Conservation (phyloP, 2,888 invertebrate species). For the Hemistola chrysoprasaria region DNA sequence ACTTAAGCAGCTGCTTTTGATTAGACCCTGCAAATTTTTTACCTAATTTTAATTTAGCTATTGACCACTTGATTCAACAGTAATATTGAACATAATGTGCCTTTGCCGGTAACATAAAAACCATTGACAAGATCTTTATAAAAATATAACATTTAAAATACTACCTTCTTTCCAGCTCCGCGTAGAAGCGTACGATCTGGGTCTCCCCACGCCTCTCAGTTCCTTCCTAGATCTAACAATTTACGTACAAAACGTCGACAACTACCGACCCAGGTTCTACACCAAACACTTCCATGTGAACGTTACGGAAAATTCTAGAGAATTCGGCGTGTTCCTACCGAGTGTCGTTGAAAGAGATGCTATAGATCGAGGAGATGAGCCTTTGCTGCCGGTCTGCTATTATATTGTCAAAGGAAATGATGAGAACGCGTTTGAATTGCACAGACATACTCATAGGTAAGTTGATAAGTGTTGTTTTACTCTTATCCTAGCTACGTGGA, state of each 20-base stretch:
- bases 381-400: conserved; percentile 93
- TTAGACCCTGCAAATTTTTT: no score
- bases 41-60: no score
- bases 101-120: no score
- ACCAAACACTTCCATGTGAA: conserved; percentile 87
- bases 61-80: no score
- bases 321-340: conserved; percentile 86
- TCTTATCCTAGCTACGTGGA: no score
- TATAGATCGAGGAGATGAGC: conserved; percentile 91
- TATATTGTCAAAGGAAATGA: conserved; percentile 94
- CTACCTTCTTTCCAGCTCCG: conserved; percentile 84
- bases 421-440: conserved; percentile 86
- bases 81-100: no score
- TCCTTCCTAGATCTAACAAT: conserved; percentile 93
- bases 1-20: no score
- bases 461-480: no score
- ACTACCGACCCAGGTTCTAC: conserved; percentile 93
- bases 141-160: not conserved
- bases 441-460: conserved; percentile 88
- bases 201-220: conserved; percentile 92
- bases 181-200: conserved; percentile 95
- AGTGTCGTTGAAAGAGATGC: conserved; percentile 93
- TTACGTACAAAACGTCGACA: conserved; percentile 94
- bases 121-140: no score
- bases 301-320: conserved; percentile 84